A percentile compares a stretch with the other conserved stretches of the same genome.
Conservation (phyloP, 2,797 vertebrate genomes). For the Botia kubotai region DNA sequence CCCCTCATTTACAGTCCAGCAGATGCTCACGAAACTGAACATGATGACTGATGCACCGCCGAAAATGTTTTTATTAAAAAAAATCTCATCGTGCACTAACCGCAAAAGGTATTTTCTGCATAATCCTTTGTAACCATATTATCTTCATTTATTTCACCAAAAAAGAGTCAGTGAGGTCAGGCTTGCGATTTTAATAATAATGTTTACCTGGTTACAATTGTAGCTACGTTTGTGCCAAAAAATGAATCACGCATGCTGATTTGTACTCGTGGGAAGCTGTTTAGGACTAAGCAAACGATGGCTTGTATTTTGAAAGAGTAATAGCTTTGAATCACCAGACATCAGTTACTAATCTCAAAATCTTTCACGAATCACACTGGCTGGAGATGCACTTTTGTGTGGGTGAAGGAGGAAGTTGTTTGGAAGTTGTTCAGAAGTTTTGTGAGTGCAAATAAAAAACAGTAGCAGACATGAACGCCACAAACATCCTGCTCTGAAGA, state of each 20-base stretch:
- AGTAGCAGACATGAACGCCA: conserved; percentile 70
- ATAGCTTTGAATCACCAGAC: conserved; percentile 39
- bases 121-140: neutral
- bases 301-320: neutral
- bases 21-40: conserved; percentile 31
- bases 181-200: neutral
- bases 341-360: conserved; percentile 51
- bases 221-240: neutral
- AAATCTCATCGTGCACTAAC: neutral
- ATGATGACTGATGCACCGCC: conserved; percentile 30
- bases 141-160: conserved; percentile 3
- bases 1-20: conserved; percentile 40
- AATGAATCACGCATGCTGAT: neutral
- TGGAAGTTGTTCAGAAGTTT: conserved; percentile 61
- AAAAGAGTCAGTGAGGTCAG: neutral
- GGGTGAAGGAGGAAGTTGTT: conserved; percentile 54
- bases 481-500: conserved; percentile 73
- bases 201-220: neutral
- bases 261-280: neutral
- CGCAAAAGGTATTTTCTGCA: neutral
- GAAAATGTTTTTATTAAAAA: conserved; percentile 32
- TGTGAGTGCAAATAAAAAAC: conserved; percentile 67
- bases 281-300: neutral
- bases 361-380: conserved; percentile 61
- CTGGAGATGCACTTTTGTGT: conserved; percentile 50